Evolutionary conservation across 1,140 invertebrate genomes (phyloP).

Genomic region (Leptinotarsa undecemlineata): DNA sequence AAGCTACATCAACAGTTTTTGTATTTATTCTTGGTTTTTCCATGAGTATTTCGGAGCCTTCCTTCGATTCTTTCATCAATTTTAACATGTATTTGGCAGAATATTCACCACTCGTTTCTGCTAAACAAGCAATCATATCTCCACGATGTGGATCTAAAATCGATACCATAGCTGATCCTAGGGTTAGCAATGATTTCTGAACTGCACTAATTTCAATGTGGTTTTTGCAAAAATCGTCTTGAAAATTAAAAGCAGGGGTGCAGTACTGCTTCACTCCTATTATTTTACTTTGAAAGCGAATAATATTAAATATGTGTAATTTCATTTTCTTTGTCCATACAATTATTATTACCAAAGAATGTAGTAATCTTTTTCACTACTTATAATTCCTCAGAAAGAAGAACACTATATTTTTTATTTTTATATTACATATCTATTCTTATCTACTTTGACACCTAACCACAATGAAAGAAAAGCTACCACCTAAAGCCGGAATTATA

Average conservation of each 20-base stretch:
- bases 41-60: constrained; percentile 73
- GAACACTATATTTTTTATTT: too few relatives aligned
- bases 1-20: constrained; percentile 75
- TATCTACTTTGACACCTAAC: too few relatives aligned
- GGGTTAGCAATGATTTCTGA: constrained; percentile 74
- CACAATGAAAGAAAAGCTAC: too few relatives aligned
- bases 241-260: constrained; percentile 50
- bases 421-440: too few relatives aligned
- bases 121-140: constrained; percentile 94
- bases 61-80: constrained; percentile 62
- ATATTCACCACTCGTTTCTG: constrained; percentile 78
- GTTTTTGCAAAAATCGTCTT: constrained; percentile 60
- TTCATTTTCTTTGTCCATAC: background rate
- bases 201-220: constrained; percentile 74
- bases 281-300: background rate
- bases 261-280: background rate
- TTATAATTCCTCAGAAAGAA: too few relatives aligned
- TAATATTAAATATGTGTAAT: background rate
- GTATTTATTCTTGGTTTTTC: constrained; percentile 88
- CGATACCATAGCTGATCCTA: constrained; percentile 78
- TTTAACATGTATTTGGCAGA: constrained; percentile 70
- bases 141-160: constrained; percentile 74
- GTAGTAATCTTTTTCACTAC: too few relatives aligned
- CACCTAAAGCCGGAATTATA: too few relatives aligned
- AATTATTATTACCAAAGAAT: too few relatives aligned